Percentiles rank a stretch among this genome's conserved stretches.
Evolutionary conservation across 2,888 invertebrate genomes (phyloP).

Genomic region (Hydraecia micacea): DNA sequence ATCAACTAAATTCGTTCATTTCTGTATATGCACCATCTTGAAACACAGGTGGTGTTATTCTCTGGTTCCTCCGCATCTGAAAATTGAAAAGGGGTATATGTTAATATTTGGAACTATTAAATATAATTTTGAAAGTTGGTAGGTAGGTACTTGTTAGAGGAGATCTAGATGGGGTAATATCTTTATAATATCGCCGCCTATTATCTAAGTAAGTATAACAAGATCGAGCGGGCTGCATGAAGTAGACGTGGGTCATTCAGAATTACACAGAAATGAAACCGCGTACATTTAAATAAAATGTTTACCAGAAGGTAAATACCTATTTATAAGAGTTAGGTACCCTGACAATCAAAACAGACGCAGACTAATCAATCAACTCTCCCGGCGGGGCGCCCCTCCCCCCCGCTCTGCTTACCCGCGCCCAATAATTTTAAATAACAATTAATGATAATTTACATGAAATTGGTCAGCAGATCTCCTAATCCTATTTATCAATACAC

Average conservation of each 20-base stretch:
- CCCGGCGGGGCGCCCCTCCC: neutral
- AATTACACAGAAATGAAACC: neutral
- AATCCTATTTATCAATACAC: neutral
- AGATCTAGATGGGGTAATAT: neutral
- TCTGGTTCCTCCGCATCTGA: conserved; percentile 39
- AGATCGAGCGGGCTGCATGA: neutral
- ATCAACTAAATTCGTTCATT: conserved; percentile 3
- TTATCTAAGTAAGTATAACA: neutral
- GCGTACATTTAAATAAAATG: neutral
- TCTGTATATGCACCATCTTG: too few relatives aligned
- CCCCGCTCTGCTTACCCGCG: too few relatives aligned
- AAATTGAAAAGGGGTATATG: neutral
- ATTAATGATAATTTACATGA: neutral
- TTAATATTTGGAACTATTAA: neutral
- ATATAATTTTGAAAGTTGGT: neutral
- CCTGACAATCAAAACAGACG: neutral
- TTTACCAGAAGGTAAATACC: neutral
- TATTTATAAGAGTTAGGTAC: neutral
- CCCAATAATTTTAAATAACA: neutral
- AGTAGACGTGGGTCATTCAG: neutral
- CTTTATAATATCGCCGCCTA: too few relatives aligned
- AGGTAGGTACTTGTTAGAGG: neutral
- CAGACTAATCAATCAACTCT: conserved; percentile 2
- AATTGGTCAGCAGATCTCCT: neutral
- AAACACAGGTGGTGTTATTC: neutral